Evolutionary conservation across 2,113 vertebrate genomes (phyloP).

Genomic region (Catharus bicknelli): DNA sequence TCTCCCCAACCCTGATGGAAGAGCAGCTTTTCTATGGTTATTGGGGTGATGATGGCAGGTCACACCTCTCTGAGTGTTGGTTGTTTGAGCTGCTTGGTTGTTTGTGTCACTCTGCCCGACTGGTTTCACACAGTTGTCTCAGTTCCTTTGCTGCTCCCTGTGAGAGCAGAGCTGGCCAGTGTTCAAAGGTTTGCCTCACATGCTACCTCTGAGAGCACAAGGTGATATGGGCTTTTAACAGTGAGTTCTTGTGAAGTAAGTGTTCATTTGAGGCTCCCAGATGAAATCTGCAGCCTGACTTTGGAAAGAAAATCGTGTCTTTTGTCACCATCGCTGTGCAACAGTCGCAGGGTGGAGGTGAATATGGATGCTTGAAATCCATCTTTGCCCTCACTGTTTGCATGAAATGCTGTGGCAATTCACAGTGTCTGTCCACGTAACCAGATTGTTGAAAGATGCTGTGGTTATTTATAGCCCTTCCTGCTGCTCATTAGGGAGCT

Average conservation of each 20-base stretch:
- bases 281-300: not conserved
- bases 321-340: not conserved
- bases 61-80: not conserved
- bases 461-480: not conserved
- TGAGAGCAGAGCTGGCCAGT: not conserved
- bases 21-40: rapidly evolving
- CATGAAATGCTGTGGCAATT: not conserved
- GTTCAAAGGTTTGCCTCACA: not conserved
- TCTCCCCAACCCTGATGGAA: not conserved
- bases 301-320: not conserved
- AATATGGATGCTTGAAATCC: not conserved
- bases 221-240: not conserved
- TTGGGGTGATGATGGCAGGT: not conserved
- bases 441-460: not conserved
- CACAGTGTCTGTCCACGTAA: not conserved
- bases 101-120: not conserved
- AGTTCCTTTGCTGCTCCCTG: not conserved
- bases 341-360: not conserved
- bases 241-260: not conserved
- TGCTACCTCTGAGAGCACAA: not conserved
- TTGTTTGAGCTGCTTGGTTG: not conserved
- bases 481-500: not conserved
- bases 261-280: not conserved
- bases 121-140: not conserved
- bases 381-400: not conserved